Evolutionary conservation across 2,113 vertebrate genomes (phyloP).

Genomic region (Pionites leucogaster): DNA sequence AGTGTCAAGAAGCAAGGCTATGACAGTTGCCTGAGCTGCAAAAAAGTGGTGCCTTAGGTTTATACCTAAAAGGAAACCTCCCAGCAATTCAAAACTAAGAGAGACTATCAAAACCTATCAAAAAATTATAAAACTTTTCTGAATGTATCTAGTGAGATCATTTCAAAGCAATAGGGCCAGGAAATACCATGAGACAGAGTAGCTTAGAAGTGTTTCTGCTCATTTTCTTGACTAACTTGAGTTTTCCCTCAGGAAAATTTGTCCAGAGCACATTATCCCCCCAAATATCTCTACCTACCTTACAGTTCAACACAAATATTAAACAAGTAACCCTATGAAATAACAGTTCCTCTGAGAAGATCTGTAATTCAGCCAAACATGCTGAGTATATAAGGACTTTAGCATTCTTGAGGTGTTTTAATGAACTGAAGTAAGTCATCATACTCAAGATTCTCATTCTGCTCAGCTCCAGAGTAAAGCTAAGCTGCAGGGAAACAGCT

Average conservation of each 20-base stretch:
- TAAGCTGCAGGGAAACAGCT: not conserved
- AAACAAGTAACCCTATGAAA: not conserved
- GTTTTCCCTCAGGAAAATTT: not conserved
- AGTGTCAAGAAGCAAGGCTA: not conserved
- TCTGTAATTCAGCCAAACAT: not conserved
- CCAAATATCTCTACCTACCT: not conserved
- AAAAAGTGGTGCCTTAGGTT: not conserved
- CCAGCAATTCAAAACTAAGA: not conserved
- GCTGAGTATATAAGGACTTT: not conserved
- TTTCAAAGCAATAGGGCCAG: not conserved
- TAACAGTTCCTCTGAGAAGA: not conserved
- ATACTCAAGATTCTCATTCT: not conserved
- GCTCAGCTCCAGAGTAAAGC: not conserved
- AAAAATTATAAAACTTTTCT: not conserved
- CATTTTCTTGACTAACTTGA: not conserved
- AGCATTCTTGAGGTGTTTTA: not conserved
- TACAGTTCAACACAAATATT: not conserved
- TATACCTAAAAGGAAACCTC: not conserved
- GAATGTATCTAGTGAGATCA: not conserved
- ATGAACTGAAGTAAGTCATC: not conserved
- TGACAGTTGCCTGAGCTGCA: not conserved
- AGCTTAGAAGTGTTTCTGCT: not conserved
- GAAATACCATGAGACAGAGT: not conserved
- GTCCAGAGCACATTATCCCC: not conserved
- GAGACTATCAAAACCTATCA: not conserved